Evolutionary conservation across 1,140 invertebrate species (phyloP).

Genomic region (Drosophila nannoptera): DNA sequence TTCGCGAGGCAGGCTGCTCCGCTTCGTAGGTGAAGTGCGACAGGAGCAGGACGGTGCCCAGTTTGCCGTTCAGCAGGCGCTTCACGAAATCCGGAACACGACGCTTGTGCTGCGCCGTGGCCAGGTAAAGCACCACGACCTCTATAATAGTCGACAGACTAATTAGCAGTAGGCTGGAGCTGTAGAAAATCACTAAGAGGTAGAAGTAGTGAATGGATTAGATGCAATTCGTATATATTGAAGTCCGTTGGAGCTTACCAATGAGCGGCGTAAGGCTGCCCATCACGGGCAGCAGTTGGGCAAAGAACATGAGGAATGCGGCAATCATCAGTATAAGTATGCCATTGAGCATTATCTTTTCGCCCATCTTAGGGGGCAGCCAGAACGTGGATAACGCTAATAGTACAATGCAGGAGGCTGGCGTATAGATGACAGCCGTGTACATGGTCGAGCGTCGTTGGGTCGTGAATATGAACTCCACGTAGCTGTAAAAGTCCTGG

Average conservation of each 20-base stretch:
- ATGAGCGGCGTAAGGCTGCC: slow-evolving; percentile 83
- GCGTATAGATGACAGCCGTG: slow-evolving; percentile 82
- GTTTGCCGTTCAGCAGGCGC: slow-evolving; percentile 80
- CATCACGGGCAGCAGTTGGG: slow-evolving; percentile 82
- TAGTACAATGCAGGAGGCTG: slow-evolving; percentile 83
- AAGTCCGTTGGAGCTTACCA: slow-evolving; percentile 79
- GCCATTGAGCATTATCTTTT: slow-evolving; percentile 83
- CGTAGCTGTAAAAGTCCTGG: slow-evolving; percentile 59
- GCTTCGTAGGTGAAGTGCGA: slow-evolving; percentile 57
- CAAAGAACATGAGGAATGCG: slow-evolving; percentile 84
- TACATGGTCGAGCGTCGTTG: slow-evolving; percentile 83
- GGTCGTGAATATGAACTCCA: slow-evolving; percentile 80
- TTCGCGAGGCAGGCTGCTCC: slow-evolving; percentile 30
- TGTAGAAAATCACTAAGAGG: slow-evolving; percentile 79
- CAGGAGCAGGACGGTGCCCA: slow-evolving; percentile 81
- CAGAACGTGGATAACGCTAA: slow-evolving; percentile 83
- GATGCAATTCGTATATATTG: neutral
- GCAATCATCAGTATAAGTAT: slow-evolving; percentile 82
- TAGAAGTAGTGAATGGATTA: neutral
- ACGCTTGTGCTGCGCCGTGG: slow-evolving; percentile 79
- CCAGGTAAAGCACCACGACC: slow-evolving; percentile 82
- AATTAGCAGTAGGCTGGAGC: slow-evolving; percentile 82
- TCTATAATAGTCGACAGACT: slow-evolving; percentile 83
- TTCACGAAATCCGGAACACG: slow-evolving; percentile 82
- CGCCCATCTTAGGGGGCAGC: slow-evolving; percentile 83